Evolutionary conservation across 2,797 vertebrate genomes (phyloP), one percentile per base, ranked within the genome.

Genomic region (Coregonus suidteri): DNA sequence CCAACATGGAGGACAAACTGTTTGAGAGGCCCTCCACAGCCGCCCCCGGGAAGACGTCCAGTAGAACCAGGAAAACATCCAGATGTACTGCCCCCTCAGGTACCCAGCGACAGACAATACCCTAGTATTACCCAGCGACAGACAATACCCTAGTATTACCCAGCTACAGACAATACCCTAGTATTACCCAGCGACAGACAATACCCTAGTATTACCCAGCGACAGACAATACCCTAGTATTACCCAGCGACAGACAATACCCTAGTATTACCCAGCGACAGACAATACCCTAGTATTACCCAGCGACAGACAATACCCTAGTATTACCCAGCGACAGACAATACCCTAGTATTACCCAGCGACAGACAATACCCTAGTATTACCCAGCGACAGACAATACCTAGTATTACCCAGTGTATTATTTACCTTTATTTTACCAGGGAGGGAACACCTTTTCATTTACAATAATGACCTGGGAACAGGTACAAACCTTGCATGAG

Each of bases 1-100:
- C 98, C 88, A 97, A 98, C 84, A 98, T 99, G 97, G 98, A 99
- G 85, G 96, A 97, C 81, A 98, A 98, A 87, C 88, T 99, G 79
- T 96, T 96, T 53, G 91, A 94, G 85, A 93, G 86, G 51, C 86
- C 95, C 6, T n/a, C 90, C 0, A 15, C 90, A 72, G 73, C 93
- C 74, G 87, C 94, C 0, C 89, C 35, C 4, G 86, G 91, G 64
- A 96, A 95, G 79, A 80, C 86, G 0, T 77, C 93, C 79, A 91
- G 85, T 79, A 95, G 92, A 86, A 76, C 95, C 16, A 88, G 85
- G 7, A 93, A 91, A 52, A 88, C n/a, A 62, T 62, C 88, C 89
- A 92, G 87, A 75, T 90, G 91, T 78, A 89, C 93, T 65, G 82
- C 92, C 70, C 75, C 91, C 16, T 90, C 91, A 92, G 95, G 95